These are phyloP conservation scores for Cirrhinus molitorella DNA, from an alignment of 2,797 vertebrate genomes.

Conservation along the genomic window DNA sequence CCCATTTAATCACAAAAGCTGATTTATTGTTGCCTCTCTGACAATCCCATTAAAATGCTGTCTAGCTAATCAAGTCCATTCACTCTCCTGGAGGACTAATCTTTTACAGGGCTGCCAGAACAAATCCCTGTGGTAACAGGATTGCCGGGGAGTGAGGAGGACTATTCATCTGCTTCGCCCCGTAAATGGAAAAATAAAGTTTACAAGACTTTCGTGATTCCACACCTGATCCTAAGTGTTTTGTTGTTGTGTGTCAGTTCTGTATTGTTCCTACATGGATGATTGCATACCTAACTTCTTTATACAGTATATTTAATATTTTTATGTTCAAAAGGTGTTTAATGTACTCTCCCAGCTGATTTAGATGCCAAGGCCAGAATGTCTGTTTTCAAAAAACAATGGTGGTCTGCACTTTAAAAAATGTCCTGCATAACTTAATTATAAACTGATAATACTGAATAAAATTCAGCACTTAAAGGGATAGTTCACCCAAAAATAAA, in stretches of 20 bases:
- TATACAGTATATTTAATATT: not conserved
- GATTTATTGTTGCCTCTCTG: conserved; percentile 84
- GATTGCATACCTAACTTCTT: not conserved
- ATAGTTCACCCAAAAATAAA: too few relatives aligned
- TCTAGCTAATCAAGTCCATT: conserved; percentile 87
- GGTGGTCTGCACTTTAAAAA: not conserved
- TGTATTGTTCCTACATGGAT: not conserved
- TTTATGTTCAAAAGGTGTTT: not conserved
- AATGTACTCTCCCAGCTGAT: not conserved
- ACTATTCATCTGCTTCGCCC: conserved; percentile 46
- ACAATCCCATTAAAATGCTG: conserved; percentile 90
- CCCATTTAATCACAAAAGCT: conserved; percentile 89
- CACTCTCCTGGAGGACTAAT: conserved; percentile 83
- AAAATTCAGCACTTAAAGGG: too few relatives aligned
- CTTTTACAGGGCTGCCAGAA: conserved; percentile 81
- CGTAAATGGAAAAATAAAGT: conserved; percentile 65
- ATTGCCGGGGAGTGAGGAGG: conserved; percentile 72
- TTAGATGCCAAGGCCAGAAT: not conserved
- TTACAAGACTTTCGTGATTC: conserved; percentile 58
- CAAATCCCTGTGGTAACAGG: conserved; percentile 82
- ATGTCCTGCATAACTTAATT: not conserved
- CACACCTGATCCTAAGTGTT: conserved; percentile 47
- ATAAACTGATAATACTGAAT: not conserved
- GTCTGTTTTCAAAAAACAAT: not conserved
- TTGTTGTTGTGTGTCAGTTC: not conserved